Evolutionary conservation across 2,888 invertebrate species (phyloP).

Genomic region (Listrodromus nycthemerus): DNA sequence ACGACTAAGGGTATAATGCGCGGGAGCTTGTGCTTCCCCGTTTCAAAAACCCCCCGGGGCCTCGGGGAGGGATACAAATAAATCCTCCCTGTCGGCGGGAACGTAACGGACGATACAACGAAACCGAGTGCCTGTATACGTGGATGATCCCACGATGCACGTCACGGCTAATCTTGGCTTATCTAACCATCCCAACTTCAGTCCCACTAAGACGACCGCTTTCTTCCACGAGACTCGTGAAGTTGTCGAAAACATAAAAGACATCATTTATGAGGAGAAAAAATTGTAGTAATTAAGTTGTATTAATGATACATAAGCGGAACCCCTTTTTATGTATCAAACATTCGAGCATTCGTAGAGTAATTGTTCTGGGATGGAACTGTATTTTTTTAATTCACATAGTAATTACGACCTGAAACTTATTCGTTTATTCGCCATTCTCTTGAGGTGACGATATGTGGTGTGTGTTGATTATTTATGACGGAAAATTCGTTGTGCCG

Average conservation of each 20-base stretch:
- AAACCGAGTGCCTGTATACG: conserved; percentile 54
- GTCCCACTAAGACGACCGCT: conserved; percentile 45
- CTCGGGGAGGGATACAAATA: conserved; percentile 55
- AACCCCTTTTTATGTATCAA: too few species aligned
- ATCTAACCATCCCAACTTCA: conserved; percentile 65
- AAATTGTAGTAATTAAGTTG: not conserved
- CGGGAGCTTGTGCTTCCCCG: conserved; percentile 13
- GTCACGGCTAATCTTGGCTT: conserved; percentile 70
- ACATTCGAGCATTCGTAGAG: too few species aligned
- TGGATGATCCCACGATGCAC: conserved; percentile 67
- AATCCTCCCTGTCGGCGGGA: conserved; percentile 51
- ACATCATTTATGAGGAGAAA: not conserved
- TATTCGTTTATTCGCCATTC: too few species aligned
- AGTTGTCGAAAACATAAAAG: conserved; percentile 30
- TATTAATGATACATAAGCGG: too few species aligned
- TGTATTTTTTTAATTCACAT: too few species aligned
- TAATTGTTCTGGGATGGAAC: too few species aligned
- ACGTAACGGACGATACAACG: conserved; percentile 47
- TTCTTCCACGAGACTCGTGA: conserved; percentile 27
- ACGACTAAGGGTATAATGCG: not conserved
- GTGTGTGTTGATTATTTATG: too few species aligned
- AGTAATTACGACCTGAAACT: too few species aligned
- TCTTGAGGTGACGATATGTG: too few species aligned
- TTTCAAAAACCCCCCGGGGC: not conserved
- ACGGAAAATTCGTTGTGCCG: too few species aligned